Base-by-base conservation (phyloP, 2,113 vertebrate genomes). In the Garra rufa region DNA sequence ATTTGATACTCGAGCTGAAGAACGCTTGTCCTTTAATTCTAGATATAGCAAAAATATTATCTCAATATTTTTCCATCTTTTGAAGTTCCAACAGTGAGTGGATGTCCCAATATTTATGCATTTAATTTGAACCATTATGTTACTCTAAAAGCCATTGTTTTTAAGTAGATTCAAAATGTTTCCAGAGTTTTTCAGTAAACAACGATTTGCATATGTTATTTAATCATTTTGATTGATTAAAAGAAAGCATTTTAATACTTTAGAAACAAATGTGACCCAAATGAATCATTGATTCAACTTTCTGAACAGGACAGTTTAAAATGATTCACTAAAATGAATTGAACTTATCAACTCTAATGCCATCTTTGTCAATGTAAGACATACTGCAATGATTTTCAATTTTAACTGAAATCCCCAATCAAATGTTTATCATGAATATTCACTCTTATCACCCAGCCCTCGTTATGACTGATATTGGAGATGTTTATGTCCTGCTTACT, bases 391-490 rank as follows among this genome's bases (percentile, higher is more conserved):
- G 28, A 65, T 17, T 65, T 65, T 30, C 7, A 67, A 34, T 67
- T 14, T 67, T 19, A 15, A 34, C 19, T 34, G 2, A 65, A 65
- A 28, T 28, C 15, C 15, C 14, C 44, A 74, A 17, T 74, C 8
- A 50, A 8, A 30, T 65, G 28, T 41, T 21, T 69, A 21, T 41
- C 5, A 38, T 5, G 30, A 10, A 10, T 41, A 69, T 41, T 69
- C 9, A 19, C 9, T n/a, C 19, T 24, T 15, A 26, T 44, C 21
- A 44, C n/a, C 11, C 41, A 44, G 41, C n/a, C 5, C 69, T 71
- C 30, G 7, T 75, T 76, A 46, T 52, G 46, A 76, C 26, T 76
- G 46, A 10, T 14, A 73, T 34, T 30, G 15, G 74, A 78, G 76
- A 43, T 61, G 55, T 61, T 44, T 9, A 61, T 61, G 13, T 28